Base-by-base conservation (phyloP, 2,797 vertebrate species). In the Cephalopachus bancanus region DNA sequence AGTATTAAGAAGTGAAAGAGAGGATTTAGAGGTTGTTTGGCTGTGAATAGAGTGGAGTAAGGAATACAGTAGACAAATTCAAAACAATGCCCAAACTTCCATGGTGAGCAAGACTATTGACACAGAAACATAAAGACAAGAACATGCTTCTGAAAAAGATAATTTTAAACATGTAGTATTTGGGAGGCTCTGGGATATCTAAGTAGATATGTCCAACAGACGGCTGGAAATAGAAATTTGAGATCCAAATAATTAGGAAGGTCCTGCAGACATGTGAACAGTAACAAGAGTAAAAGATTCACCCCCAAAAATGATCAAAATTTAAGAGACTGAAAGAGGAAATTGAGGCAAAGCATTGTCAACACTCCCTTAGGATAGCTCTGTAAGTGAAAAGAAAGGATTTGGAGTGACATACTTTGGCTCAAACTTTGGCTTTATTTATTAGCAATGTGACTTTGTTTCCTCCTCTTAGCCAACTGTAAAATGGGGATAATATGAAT, bases 281-380 rank as follows among this genome's bases (percentile, higher is more conserved):
- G n/a, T 88, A 95, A 84, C 16, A 55, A 81, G 30, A 24, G 16
- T 15, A 86, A 10, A 96, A 78, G 51, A 19, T 0, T 22, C 7
- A 72, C 51, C 8, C 28, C 67, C 26, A 88, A 91, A 96, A 95
- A 81, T 83, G 55, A 49, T 2, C 67, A 60, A 84, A 88, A 78
- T 87, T 69, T 67, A 80, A 90, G 71, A 75, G 19, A 75, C 1
- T 57, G 10, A 81, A 83, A 37, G 57, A 81, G 19, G 20, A 93
- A 81, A 62, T 2, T 24, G 26, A 62, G 9, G 65, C 10, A 37
- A 37, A 37, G 37, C 37, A 37, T 92, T 55, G 26, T 55, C 30
- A 95, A 28, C 67, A 79, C 9, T 69, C 80, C 51, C 78, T 7
- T 71, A 91, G 79, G 49, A 81, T 49, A 78, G 44, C 59, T 76